Evolutionary conservation across 92 coral and sea anemone species (phyloP).

Genomic region (Paragorgia papillata): DNA sequence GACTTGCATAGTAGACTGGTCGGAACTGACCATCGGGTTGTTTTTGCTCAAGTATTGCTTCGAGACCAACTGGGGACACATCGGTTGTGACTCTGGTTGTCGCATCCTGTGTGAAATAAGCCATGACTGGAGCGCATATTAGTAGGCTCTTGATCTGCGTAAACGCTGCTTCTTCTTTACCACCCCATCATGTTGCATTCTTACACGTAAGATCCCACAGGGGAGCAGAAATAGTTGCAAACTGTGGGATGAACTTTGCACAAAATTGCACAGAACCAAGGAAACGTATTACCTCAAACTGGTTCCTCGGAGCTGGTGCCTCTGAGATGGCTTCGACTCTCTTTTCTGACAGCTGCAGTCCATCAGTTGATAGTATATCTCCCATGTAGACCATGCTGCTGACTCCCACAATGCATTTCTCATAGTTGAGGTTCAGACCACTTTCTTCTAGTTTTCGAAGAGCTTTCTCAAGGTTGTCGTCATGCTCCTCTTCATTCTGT

Average conservation of each 20-base stretch:
- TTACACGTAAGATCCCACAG: conserved; percentile 58
- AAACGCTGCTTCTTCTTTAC: conserved; percentile 51
- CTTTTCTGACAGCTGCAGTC: conserved; percentile 46
- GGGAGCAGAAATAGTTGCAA: no score
- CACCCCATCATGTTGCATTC: conserved; percentile 39
- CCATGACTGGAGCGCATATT: no score
- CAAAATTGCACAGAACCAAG: conserved; percentile 66
- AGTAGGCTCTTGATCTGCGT: conserved; percentile 53
- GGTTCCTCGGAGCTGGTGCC: conserved; percentile 56
- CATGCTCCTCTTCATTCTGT: conserved; percentile 49
- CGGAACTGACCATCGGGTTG: conserved; percentile 62
- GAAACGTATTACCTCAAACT: conserved; percentile 50
- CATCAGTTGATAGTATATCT: conserved; percentile 51
- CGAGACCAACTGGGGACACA: conserved; percentile 67
- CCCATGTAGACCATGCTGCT: conserved; percentile 65
- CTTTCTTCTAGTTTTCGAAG: conserved; percentile 56
- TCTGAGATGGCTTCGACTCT: conserved; percentile 54
- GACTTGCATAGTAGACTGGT: conserved; percentile 75
- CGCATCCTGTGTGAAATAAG: conserved; percentile 55
- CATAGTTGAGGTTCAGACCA: conserved; percentile 61
- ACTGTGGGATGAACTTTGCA: no score
- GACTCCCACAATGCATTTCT: conserved; percentile 61
- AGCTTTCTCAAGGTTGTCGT: conserved; percentile 50
- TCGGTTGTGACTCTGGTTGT: conserved; percentile 63
- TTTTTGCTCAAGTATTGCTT: conserved; percentile 62